Evolutionary conservation across 2,888 invertebrate species (phyloP), one percentile per base, ranked within the genome.

Genomic region (Leucozona laternaria): DNA sequence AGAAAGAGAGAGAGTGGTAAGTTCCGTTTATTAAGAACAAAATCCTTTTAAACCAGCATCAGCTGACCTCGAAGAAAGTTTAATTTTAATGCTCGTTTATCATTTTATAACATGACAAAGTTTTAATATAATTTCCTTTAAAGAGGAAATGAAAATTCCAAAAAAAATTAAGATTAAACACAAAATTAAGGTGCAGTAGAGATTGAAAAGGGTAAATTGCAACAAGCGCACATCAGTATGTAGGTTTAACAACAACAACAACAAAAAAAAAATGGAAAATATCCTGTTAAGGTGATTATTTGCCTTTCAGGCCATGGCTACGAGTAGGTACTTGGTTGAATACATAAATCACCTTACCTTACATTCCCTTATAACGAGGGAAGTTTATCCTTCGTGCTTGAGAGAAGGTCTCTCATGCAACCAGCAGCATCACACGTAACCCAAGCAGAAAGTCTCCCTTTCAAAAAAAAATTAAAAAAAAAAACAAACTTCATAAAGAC

Each of bases 71-170:
- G 31, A 57, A 66, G 13, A 72, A 34, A 45, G 34, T 76, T 77
- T 48, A 76, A 71, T 64, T 71, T 64, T 57, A 62, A 71, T 62
- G 31, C 72, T 79, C 79, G 55, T 79, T 79, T 64, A 71, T 73
- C 72, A 72, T 72, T 79, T 66, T 79, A 22, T 60, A 28, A 50
- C 3, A 22, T 72, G 34, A 55, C 55, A 79, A 45, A 64, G 22
- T 37, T 62, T 40, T 28, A 58, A 50, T 34, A 62, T 70, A 37
- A 25, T 48, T 15, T 34, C 28, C 25, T 43, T 48, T 4, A 34
- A 57, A 37, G 34, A 31, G n/a, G 25, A 53, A 53, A 25, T 53
- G 25, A 43, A 37, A 43, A 43, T 15, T n/a, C 6, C 10, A 40
- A n/a, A 40, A n/a, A 40, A 40, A 40, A 15, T n/a, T 0, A 43